A percentile compares a stretch with the other conserved stretches of the same genome.
These are phyloP conservation scores for Pogonognathellus flavescens DNA, from an alignment of 1,140 invertebrate species.

Conservation along the genomic window DNA sequence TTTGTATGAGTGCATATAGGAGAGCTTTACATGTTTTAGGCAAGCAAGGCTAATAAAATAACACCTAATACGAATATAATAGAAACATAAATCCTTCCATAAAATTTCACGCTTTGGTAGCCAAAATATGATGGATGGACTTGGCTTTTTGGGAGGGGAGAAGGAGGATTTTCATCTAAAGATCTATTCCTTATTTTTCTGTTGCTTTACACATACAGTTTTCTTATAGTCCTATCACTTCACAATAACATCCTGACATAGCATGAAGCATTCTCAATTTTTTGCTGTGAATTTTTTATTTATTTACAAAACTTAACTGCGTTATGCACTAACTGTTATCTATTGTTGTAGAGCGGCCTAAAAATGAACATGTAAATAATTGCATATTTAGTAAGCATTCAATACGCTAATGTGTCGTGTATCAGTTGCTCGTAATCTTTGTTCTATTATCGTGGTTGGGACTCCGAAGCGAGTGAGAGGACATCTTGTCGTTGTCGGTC, in stretches of 20 bases:
- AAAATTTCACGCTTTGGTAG: constrained; percentile 60
- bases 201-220: background rate
- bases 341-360: constrained; percentile 21
- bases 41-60: constrained; percentile 47
- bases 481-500: background rate
- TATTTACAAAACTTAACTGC: constrained; percentile 10
- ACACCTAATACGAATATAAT: constrained; percentile 57
- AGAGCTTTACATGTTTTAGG: constrained; percentile 33
- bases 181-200: background rate
- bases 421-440: background rate
- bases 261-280: background rate
- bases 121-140: constrained; percentile 56
- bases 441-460: background rate
- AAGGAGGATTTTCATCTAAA: constrained; percentile 34
- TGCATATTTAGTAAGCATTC: background rate
- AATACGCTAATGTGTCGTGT: background rate
- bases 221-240: background rate
- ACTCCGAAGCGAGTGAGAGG: background rate
- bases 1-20: background rate
- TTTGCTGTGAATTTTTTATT: constrained; percentile 17
- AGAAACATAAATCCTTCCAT: constrained; percentile 55
- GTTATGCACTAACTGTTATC: constrained; percentile 31
- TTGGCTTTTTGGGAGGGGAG: constrained; percentile 35
- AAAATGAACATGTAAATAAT: constrained; percentile 18
- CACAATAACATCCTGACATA: background rate